These are phyloP conservation scores for Oligia latruncula DNA, from an alignment of 2,888 invertebrate species.

Conservation along the genomic window DNA sequence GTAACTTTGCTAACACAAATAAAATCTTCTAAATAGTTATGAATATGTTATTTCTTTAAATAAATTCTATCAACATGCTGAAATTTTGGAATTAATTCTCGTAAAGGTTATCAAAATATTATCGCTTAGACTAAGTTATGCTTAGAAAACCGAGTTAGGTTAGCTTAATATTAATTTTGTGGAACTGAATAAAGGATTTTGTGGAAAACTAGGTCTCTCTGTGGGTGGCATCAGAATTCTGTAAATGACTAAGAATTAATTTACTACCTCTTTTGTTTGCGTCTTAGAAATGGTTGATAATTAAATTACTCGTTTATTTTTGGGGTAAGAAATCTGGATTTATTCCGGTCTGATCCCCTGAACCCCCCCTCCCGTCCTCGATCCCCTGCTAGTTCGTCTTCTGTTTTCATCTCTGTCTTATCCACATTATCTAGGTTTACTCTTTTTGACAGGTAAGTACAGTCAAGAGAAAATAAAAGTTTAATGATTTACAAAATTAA, in stretches of 20 bases:
- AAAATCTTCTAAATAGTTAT: conserved; percentile 10
- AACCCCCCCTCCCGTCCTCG: too few species aligned
- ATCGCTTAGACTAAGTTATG: conserved; percentile 5
- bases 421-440: too few species aligned
- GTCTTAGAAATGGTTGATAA: neutral
- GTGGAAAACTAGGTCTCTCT: conserved; percentile 8
- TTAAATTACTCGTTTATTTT: neutral
- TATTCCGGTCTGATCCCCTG: too few species aligned
- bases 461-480: too few species aligned
- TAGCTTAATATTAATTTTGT: conserved; percentile 24
- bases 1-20: conserved; percentile 12
- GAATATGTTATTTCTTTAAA: conserved; percentile 32
- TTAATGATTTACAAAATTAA: too few species aligned
- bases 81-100: conserved; percentile 29
- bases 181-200: conserved; percentile 29
- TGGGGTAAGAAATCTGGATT: too few species aligned
- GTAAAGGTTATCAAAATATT: conserved; percentile 49
- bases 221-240: conserved; percentile 11
- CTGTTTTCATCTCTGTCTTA: too few species aligned
- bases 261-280: neutral
- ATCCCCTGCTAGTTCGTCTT: too few species aligned
- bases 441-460: too few species aligned
- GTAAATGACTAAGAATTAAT: conserved; percentile 15
- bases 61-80: neutral
- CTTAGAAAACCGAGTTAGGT: conserved; percentile 13